phyloP scores from a whole-genome alignment of 2,113 vertebrate species.

The Passer montanus region DNA sequence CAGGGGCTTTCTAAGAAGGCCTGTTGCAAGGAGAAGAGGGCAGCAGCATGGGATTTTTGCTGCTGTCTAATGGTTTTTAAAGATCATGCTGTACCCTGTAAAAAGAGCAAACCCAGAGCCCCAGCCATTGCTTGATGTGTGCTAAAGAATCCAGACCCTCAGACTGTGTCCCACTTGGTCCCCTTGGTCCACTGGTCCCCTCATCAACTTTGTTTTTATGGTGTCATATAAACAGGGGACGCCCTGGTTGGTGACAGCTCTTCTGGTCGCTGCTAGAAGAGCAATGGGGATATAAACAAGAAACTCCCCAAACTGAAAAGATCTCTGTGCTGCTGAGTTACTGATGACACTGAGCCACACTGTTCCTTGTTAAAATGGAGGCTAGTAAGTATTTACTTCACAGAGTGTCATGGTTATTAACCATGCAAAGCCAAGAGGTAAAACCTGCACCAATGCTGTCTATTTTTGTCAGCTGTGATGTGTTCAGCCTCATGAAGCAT shows the following conservation, averaged over 20 bases:
- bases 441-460: neutral
- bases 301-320: neutral
- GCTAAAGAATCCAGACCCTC: neutral
- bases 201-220: neutral
- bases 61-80: neutral
- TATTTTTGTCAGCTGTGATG: neutral
- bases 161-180: neutral
- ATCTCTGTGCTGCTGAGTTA: neutral
- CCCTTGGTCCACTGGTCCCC: neutral
- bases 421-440: neutral
- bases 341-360: neutral
- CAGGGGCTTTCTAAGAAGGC: neutral
- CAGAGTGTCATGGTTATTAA: neutral
- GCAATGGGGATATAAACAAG: neutral
- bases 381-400: neutral
- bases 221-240: neutral
- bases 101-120: neutral
- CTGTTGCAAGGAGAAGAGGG: neutral
- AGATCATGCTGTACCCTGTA: neutral
- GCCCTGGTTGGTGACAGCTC: neutral
- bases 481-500: neutral
- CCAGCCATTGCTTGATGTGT: neutral
- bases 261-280: neutral
- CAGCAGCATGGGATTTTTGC: neutral
- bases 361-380: rapidly evolving